A percentile compares a stretch with the other conserved stretches of the same genome.
Evolutionary conservation across 2,797 vertebrate species (phyloP).

Genomic region (Poliocrania exsul): DNA sequence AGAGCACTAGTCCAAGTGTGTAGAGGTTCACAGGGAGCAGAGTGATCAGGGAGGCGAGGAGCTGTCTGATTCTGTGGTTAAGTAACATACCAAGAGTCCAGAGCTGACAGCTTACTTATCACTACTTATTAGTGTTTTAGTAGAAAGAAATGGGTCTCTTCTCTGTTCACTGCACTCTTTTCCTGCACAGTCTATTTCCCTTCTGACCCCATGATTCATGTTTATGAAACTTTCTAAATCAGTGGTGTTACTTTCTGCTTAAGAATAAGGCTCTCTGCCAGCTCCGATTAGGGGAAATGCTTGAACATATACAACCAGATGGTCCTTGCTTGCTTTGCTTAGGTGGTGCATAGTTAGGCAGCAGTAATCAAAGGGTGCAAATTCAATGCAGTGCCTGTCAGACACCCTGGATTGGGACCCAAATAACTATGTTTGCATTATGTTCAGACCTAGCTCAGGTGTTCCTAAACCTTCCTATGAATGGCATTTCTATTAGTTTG

Average conservation of each 20-base stretch:
- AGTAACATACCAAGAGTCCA: neutral
- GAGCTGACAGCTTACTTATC: neutral
- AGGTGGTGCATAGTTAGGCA: neutral
- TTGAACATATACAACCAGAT: fast-evolving
- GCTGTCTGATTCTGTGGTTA: neutral
- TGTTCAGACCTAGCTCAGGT: neutral
- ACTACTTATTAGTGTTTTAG: neutral
- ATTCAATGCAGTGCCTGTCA: neutral
- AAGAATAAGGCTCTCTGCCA: neutral
- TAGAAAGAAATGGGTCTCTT: neutral
- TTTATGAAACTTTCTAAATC: neutral
- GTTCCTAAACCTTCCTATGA: neutral
- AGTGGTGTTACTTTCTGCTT: neutral
- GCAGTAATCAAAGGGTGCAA: neutral
- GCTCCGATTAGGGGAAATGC: neutral
- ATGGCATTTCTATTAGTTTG: neutral
- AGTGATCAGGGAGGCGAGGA: neutral
- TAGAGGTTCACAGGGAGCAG: neutral
- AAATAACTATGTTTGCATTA: neutral
- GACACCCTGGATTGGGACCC: neutral
- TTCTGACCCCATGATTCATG: neutral
- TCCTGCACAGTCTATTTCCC: neutral
- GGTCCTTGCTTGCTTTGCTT: neutral
- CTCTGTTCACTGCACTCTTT: neutral
- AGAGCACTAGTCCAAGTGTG: neutral